Evolutionary conservation across 2,113 vertebrate species (phyloP).

Genomic region (Aramus guarauna): DNA sequence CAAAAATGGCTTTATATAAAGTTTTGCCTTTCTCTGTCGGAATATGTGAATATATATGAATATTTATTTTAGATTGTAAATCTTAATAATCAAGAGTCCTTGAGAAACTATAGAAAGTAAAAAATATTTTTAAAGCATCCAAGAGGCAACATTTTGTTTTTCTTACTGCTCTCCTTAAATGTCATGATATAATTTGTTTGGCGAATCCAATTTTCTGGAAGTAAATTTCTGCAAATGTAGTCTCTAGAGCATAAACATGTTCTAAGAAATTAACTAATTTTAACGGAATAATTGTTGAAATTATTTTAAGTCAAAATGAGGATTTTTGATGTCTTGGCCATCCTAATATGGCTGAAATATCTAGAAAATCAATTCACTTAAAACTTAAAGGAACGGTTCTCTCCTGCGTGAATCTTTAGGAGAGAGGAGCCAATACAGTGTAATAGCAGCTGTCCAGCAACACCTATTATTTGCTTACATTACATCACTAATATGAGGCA

Average conservation of each 20-base stretch:
- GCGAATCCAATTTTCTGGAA: neutral
- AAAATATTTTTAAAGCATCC: neutral
- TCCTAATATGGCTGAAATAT: neutral
- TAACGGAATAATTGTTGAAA: neutral
- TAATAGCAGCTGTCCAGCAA: conserved; percentile 19
- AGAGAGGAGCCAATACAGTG: neutral
- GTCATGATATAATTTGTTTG: neutral
- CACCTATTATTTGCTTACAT: neutral
- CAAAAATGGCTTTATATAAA: neutral
- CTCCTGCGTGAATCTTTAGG: neutral
- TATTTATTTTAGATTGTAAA: neutral
- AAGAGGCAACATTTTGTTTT: neutral
- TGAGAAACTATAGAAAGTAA: neutral
- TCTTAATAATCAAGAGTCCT: neutral
- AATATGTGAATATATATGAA: neutral
- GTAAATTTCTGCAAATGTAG: neutral
- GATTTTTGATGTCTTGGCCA: neutral
- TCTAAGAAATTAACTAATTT: neutral
- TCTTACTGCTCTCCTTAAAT: neutral
- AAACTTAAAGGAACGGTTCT: neutral
- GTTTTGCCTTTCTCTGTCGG: neutral
- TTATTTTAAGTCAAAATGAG: neutral
- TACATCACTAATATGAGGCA: neutral
- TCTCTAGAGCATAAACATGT: neutral
- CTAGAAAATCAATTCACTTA: neutral